Base-by-base conservation (phyloP, 2,113 vertebrate genomes). In the Ondatra zibethicus region DNA sequence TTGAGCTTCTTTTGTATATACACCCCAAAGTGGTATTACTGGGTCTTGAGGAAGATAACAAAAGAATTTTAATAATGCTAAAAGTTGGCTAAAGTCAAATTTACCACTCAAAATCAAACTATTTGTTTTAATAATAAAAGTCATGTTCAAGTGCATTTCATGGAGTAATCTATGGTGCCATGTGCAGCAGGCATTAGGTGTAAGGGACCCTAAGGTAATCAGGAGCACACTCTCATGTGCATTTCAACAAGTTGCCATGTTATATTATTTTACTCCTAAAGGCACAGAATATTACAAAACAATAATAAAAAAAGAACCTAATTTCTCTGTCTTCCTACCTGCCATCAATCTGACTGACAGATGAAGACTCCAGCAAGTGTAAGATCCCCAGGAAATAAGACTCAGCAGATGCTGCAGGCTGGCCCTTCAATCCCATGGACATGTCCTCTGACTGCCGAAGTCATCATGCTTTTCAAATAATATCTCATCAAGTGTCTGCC, bases 331-430 rank as follows among this genome's bases (percentile, higher is more conserved):
- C 91, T 84, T 65, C 77, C 66, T 86, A 77, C 58, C 50, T 73
- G 65, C 11, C 81, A 88, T 95, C 93, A 96, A 96, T 96, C 63
- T 95, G 65, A 94, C 87, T 96, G 92, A 96, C 92, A 96, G 75
- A 92, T 96, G 94, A 97, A 92, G 68, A 88, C 82, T 96, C 66
- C 25, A 45, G 87, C 78, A 96, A 95, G 63, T 80, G 63, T 55
- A 84, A 95, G 75, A 42, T 88, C 88, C 95, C n/a, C 31, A 88
- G 89, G 94, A 97, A 93, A 93, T 81, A 66, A 23, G 77, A 95
- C 87, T 55, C 36, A 88, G 78, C 89, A 97, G 92, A 97, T 97
- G 93, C 65, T 61, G 17, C 73, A 95, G 70, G 25, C 91, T 70
- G 88, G 14, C 39, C 8, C 25, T 97, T 89, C 33, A 50, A 17